phyloP scores from a whole-genome alignment of 2,888 invertebrate species.

The Portevinia maculata region DNA sequence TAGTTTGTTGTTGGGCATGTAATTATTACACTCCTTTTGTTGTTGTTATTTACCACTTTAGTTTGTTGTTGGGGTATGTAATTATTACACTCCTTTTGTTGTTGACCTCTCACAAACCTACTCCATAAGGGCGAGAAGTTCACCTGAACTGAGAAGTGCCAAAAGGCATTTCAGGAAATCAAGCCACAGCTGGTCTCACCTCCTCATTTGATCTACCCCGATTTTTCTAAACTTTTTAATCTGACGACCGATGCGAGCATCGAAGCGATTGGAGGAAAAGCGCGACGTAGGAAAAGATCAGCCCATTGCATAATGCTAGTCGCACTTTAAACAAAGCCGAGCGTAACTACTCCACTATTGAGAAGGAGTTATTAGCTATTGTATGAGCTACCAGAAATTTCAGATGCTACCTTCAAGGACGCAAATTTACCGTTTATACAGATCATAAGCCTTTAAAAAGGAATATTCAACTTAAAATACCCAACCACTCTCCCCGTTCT shows the following conservation, averaged over 20 bases:
- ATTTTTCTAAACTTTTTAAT: neutral
- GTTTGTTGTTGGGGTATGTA: too few relatives aligned
- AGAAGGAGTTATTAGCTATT: constrained; percentile 71
- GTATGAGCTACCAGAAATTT: neutral
- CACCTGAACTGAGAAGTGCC: neutral
- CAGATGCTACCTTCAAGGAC: too few relatives aligned
- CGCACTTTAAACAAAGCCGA: constrained; percentile 78
- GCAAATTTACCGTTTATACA: too few relatives aligned
- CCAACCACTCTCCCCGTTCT: neutral
- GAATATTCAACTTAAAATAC: neutral
- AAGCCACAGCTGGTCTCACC: neutral
- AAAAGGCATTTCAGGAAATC: constrained; percentile 1
- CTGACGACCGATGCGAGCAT: neutral
- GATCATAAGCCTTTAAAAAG: neutral
- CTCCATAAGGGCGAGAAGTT: constrained; percentile 13
- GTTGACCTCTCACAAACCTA: constrained; percentile 6
- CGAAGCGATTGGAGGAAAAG: neutral
- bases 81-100: too few relatives aligned
- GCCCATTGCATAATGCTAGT: constrained; percentile 59
- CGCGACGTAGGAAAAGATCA: neutral
- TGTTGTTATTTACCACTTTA: too few relatives aligned
- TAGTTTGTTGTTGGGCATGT: too few relatives aligned
- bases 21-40: too few relatives aligned
- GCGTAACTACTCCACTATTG: constrained; percentile 79
- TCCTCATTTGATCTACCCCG: neutral